phyloP scores from a whole-genome alignment of 1,140 invertebrate species.

The Euura lappo region DNA sequence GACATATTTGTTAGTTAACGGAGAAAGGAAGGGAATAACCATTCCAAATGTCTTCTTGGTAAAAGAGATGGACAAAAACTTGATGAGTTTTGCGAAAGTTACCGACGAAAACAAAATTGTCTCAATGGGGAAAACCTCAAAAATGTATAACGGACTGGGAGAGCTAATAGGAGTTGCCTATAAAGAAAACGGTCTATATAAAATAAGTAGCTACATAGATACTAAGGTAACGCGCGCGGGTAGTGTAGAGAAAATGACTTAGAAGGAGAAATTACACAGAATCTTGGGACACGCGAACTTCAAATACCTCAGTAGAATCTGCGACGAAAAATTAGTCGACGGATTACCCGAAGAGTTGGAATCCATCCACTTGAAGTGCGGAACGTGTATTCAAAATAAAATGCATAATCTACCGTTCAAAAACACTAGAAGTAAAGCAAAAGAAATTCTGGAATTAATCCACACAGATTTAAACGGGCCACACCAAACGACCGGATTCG shows the following conservation, averaged over 20 bases:
- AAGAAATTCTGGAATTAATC: conserved; percentile 24
- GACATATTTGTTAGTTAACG: not conserved
- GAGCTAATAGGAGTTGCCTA: not conserved
- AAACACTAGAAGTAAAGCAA: conserved; percentile 21
- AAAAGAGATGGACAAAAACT: conserved; percentile 20
- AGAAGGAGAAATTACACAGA: conserved; percentile 27
- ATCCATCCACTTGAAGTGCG: conserved; percentile 19
- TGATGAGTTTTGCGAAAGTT: conserved; percentile 19
- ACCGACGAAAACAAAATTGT: conserved; percentile 15
- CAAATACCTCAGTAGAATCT: conserved; percentile 24
- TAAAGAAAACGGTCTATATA: conserved; percentile 20
- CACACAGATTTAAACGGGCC: conserved; percentile 27
- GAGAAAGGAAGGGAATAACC: not conserved
- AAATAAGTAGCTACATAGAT: conserved; percentile 23
- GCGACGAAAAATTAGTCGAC: conserved; percentile 20
- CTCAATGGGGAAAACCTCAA: conserved; percentile 9
- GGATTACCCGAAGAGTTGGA: conserved; percentile 23
- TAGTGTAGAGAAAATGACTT: conserved; percentile 19
- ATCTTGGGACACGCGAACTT: conserved; percentile 30
- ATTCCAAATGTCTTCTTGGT: conserved; percentile 1
- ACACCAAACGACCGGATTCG: conserved; percentile 13
- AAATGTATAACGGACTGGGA: not conserved
- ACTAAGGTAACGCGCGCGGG: not conserved
- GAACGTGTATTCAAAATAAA: conserved; percentile 25
- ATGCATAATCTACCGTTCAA: conserved; percentile 30